Evolutionary conservation across 2,888 invertebrate species (phyloP).

Genomic region (Callinectes sapidus): DNA sequence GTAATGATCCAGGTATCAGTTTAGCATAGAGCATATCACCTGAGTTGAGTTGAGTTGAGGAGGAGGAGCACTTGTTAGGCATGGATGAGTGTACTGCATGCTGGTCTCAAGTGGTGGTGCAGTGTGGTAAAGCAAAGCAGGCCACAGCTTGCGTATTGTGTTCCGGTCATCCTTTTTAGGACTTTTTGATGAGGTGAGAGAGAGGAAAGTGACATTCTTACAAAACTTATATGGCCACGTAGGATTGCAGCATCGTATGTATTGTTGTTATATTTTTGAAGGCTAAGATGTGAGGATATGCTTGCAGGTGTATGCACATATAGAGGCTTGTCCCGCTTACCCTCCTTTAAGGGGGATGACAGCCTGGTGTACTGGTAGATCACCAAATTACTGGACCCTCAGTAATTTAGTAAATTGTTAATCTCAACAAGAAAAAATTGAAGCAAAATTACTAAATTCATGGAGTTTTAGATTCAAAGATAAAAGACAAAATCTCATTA

Average conservation of each 20-base stretch:
- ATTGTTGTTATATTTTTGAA: not conserved
- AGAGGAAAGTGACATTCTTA: not conserved
- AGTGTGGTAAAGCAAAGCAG: slow-evolving; percentile 3
- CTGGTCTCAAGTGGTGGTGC: not conserved
- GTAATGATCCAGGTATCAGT: not conserved
- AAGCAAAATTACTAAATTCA: not conserved
- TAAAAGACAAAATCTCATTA: not conserved
- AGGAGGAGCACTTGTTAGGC: not conserved
- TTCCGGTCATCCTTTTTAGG: not conserved
- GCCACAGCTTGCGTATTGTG: not conserved
- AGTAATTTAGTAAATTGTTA: not conserved
- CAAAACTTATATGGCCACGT: not conserved
- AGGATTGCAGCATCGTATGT: not conserved
- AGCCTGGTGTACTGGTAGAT: too few relatives aligned
- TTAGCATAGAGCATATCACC: not conserved
- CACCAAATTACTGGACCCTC: not conserved
- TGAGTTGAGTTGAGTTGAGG: not conserved
- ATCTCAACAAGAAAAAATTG: not conserved
- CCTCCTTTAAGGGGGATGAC: too few relatives aligned
- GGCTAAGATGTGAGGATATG: too few relatives aligned
- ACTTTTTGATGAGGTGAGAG: not conserved
- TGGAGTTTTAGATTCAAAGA: not conserved
- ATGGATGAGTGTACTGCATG: not conserved
- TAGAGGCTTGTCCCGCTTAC: too few relatives aligned
- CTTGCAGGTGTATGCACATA: too few relatives aligned